Conservation (phyloP, 2,797 vertebrate genomes). For the Oophaga sylvatica region DNA sequence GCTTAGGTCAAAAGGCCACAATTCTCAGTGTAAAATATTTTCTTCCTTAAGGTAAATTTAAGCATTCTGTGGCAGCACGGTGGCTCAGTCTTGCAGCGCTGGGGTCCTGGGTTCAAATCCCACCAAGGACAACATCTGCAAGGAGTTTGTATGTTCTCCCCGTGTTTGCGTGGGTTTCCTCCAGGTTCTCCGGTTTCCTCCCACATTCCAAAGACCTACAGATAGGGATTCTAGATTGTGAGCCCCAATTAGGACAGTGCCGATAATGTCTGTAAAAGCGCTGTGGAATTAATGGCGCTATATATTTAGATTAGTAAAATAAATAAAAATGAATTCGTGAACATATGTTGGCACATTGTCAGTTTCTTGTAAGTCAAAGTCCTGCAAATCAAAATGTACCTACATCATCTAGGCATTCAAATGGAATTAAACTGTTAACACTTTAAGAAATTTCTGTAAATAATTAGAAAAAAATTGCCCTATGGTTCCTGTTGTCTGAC, state of each 20-base stretch:
- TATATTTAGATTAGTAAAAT: too few species aligned
- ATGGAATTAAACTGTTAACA: not conserved
- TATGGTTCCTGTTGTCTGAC: not conserved
- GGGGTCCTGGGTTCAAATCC: too few species aligned
- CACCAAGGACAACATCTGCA: too few species aligned
- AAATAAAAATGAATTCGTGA: not conserved
- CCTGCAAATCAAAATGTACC: not conserved
- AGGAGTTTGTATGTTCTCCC: too few species aligned
- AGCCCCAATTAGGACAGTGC: too few species aligned
- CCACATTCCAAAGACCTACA: too few species aligned
- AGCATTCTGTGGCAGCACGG: not conserved
- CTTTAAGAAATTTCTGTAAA: not conserved
- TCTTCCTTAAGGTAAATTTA: not conserved
- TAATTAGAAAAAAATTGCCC: not conserved
- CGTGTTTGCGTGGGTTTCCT: too few species aligned
- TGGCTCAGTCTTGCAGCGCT: too few species aligned
- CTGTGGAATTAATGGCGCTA: too few species aligned
- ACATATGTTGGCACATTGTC: not conserved
- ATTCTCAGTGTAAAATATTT: not conserved
- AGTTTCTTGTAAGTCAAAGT: not conserved
- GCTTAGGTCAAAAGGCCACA: conserved; percentile 30
- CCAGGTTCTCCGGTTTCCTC: too few species aligned
- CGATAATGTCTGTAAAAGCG: too few species aligned
- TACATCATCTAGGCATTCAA: not conserved
- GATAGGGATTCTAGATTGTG: too few species aligned